phyloP scores from a whole-genome alignment of 2,113 vertebrate genomes.

The Lepidothrix coronata region DNA sequence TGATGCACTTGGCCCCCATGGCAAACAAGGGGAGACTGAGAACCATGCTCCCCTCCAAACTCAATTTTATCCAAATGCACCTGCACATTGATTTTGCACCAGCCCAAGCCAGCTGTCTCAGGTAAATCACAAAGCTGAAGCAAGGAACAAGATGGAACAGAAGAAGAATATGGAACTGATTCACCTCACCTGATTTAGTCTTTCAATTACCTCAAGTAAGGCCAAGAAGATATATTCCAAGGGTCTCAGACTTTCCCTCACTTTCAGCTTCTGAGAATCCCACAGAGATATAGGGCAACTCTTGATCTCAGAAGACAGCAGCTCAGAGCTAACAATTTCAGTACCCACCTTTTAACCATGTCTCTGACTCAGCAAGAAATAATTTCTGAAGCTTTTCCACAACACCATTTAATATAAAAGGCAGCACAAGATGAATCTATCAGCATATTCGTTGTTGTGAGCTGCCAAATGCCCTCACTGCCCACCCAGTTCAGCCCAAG shows the following conservation, averaged over 20 bases:
- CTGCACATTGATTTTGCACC: background rate
- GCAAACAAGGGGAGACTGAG: background rate
- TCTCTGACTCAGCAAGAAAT: background rate
- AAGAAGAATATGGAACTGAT: background rate
- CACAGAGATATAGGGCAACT: accelerated
- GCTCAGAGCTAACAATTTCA: background rate
- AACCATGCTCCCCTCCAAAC: background rate
- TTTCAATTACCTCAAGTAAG: background rate
- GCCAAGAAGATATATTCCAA: background rate
- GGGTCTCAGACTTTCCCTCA: background rate
- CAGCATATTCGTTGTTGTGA: background rate
- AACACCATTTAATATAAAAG: background rate
- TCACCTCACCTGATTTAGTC: background rate
- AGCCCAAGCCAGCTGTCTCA: background rate
- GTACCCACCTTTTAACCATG: background rate
- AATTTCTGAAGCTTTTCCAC: background rate
- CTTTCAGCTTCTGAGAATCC: background rate
- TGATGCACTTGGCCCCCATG: background rate
- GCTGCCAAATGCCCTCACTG: background rate
- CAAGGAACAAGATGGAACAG: background rate
- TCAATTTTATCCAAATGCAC: background rate
- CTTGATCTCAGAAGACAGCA: background rate
- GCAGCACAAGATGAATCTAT: background rate
- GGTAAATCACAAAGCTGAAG: background rate
- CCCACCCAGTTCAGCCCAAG: background rate